phyloP scores from a whole-genome alignment of 2,797 vertebrate genomes.

The Octomys mimax region DNA sequence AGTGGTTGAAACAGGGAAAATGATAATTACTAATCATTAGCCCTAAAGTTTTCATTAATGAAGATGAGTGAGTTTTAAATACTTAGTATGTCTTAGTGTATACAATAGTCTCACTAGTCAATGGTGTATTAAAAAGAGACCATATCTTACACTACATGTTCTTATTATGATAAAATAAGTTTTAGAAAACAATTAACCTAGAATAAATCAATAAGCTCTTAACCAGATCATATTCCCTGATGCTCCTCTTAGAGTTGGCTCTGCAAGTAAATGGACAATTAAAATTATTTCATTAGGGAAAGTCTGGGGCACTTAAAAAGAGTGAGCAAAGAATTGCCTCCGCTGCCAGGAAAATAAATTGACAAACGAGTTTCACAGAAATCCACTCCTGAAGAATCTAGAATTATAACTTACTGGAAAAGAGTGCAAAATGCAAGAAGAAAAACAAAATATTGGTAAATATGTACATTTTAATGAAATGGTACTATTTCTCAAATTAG shows the following conservation, averaged over 20 bases:
- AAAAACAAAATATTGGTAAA: background rate
- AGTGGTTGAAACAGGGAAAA: background rate
- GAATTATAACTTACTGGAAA: background rate
- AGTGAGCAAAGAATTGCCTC: background rate
- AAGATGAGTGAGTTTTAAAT: background rate
- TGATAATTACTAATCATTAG: background rate
- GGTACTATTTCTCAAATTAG: background rate
- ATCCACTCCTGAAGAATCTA: background rate
- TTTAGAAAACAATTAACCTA: background rate
- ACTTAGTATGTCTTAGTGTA: background rate
- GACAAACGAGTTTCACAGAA: background rate
- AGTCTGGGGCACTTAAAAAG: background rate
- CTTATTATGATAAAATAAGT: background rate
- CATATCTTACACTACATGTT: background rate
- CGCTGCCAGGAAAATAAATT: background rate
- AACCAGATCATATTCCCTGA: background rate
- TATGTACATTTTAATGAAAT: background rate
- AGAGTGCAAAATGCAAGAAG: background rate
- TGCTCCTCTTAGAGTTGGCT: background rate
- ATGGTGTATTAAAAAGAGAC: background rate
- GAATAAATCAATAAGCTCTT: background rate
- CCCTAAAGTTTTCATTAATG: background rate
- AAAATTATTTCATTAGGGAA: constrained; percentile 21
- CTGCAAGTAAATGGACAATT: background rate
- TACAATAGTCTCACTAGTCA: background rate